phyloP scores from a whole-genome alignment of 30 jellyfish, hydroid and myxozoan genomes.

The Cassiopea xamachana region DNA sequence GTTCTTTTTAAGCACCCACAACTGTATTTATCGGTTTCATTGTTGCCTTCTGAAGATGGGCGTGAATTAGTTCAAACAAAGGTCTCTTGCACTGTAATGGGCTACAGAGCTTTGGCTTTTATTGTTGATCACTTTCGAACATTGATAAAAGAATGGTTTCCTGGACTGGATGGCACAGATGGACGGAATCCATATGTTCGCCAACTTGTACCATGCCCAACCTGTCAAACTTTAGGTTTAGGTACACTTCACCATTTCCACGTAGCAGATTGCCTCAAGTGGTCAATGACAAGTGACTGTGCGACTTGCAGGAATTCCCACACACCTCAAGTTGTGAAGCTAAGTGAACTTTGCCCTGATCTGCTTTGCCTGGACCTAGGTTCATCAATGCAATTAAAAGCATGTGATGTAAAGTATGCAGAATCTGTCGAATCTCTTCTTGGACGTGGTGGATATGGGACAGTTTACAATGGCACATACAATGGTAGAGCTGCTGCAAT shows the following conservation, averaged over 20 bases:
- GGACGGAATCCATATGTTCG: constrained; percentile 71
- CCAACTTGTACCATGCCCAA: constrained; percentile 86
- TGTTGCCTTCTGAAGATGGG: constrained; percentile 27
- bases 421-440: constrained; percentile 63
- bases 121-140: constrained; percentile 93
- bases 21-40: constrained; percentile 68
- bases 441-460: constrained; percentile 92
- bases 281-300: constrained; percentile 50
- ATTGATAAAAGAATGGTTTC: constrained; percentile 93
- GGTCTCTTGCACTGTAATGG: constrained; percentile 79
- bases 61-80: constrained; percentile 71
- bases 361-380: constrained; percentile 80
- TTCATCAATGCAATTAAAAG: constrained; percentile 41
- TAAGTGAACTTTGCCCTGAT: constrained; percentile 87
- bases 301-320: constrained; percentile 73
- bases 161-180: constrained; percentile 81
- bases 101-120: constrained; percentile 84
- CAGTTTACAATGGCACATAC: constrained; percentile 82
- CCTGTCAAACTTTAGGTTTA: constrained; percentile 67
- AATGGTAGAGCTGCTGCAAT: constrained; percentile 79
- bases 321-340: constrained; percentile 70
- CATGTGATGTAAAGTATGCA: constrained; percentile 37
- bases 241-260: constrained; percentile 44
- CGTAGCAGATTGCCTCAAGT: constrained; percentile 57
- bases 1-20: constrained; percentile 80